Conservation (phyloP, 2,888 invertebrate species). For the Melieria crassipennis region DNA sequence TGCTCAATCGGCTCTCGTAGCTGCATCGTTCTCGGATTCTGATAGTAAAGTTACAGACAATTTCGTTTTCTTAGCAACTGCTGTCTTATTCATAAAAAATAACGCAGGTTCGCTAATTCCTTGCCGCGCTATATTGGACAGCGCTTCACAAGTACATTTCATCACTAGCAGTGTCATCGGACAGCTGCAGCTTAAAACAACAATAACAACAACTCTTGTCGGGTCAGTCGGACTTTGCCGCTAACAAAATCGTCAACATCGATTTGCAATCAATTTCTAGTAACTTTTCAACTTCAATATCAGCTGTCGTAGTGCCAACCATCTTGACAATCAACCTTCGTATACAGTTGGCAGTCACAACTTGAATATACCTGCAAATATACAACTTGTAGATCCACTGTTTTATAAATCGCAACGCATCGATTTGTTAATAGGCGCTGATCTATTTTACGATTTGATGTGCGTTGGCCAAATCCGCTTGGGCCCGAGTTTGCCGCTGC, state of each 20-base stretch:
- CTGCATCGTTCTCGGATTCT: background rate
- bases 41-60: background rate
- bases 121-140: slow-evolving; percentile 20
- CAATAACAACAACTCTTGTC: background rate
- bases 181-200: slow-evolving; percentile 17
- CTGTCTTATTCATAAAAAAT: slow-evolving; percentile 16
- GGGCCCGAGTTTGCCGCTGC: slow-evolving; percentile 28
- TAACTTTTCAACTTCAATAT: slow-evolving; percentile 1
- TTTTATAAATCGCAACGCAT: slow-evolving; percentile 29
- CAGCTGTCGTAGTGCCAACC: slow-evolving; percentile 21
- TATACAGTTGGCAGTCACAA: slow-evolving; percentile 20
- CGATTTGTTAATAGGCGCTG: slow-evolving; percentile 37
- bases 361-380: slow-evolving; percentile 37
- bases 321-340: slow-evolving; percentile 33
- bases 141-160: slow-evolving; percentile 13
- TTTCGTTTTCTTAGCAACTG: slow-evolving; percentile 24
- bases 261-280: slow-evolving; percentile 10
- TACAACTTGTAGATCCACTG: slow-evolving; percentile 33
- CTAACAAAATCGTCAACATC: slow-evolving; percentile 15
- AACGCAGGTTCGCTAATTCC: slow-evolving; percentile 6
- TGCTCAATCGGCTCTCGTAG: too few species aligned
- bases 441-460: slow-evolving; percentile 36
- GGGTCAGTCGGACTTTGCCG: slow-evolving; percentile 3
- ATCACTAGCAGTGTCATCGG: slow-evolving; percentile 9
- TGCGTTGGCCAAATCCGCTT: slow-evolving; percentile 35